Evolutionary conservation across 2,888 invertebrate species (phyloP).

Genomic region (Phytoseiulus persimilis): DNA sequence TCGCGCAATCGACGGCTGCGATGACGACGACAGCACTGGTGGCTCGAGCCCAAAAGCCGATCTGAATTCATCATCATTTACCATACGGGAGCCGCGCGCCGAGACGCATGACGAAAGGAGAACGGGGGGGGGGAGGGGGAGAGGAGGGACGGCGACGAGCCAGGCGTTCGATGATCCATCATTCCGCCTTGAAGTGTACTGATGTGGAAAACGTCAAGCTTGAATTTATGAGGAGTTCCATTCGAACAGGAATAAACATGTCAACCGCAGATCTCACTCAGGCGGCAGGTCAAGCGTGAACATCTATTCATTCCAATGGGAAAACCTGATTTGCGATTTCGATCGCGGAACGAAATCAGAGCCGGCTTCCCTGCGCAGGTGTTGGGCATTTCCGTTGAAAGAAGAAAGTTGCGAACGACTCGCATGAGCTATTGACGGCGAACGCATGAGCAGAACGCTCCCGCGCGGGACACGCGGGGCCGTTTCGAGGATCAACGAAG

Average conservation of each 20-base stretch:
- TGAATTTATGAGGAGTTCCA: neutral
- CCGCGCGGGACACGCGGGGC: no score
- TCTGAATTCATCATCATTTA: neutral
- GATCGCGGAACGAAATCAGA: neutral
- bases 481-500: no score
- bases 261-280: neutral
- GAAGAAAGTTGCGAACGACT: no score
- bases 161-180: neutral
- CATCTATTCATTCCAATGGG: neutral
- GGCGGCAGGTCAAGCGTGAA: neutral
- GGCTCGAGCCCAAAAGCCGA: neutral
- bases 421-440: no score
- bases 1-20: neutral
- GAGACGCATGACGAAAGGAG: neutral
- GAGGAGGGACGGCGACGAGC: neutral
- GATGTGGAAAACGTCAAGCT: conserved; percentile 5
- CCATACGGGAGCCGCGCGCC: neutral
- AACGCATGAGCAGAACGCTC: no score
- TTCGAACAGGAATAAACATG: conserved; percentile 5
- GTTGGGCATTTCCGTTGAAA: no score
- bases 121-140: no score
- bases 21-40: no score
- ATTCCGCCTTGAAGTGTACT: neutral
- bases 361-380: neutral
- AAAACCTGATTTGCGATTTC: neutral